A percentile compares a stretch with the other conserved stretches of the same genome.
Evolutionary conservation across 2,113 vertebrate genomes (phyloP).

Genomic region (Pithys albifrons): DNA sequence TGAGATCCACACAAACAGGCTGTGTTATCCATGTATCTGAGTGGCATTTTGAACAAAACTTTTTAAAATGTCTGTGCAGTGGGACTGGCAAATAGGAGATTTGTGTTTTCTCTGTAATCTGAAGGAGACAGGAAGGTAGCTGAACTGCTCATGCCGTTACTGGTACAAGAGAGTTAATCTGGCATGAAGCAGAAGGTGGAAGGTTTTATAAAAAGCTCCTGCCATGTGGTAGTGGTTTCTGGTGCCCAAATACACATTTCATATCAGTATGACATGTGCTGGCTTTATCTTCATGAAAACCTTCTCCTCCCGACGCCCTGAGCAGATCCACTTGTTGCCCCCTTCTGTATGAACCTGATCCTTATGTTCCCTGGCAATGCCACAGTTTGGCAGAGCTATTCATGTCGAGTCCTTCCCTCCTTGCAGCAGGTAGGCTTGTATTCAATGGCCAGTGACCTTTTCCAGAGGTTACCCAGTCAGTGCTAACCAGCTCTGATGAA

Average conservation of each 20-base stretch:
- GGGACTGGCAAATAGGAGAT: background rate
- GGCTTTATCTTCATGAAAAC: background rate
- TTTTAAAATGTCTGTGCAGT: background rate
- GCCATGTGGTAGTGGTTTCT: background rate
- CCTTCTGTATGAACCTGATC: background rate
- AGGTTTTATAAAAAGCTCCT: conserved; percentile 27
- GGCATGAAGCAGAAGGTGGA: background rate
- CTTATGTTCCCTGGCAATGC: background rate
- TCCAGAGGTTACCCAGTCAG: background rate
- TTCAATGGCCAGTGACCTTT: background rate
- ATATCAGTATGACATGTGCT: background rate
- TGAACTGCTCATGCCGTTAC: background rate
- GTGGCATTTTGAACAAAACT: conserved; percentile 1
- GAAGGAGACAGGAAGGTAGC: background rate
- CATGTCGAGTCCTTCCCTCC: background rate
- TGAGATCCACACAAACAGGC: background rate
- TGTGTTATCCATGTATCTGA: background rate
- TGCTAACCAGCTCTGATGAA: background rate
- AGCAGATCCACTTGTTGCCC: background rate
- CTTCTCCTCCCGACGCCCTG: background rate
- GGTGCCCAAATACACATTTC: background rate
- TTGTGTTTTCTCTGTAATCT: background rate
- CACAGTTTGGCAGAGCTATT: background rate
- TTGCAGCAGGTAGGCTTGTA: background rate
- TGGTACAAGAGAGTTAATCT: background rate